Evolutionary conservation across 2,888 invertebrate species (phyloP).

Genomic region (Eupithecia centaureata): DNA sequence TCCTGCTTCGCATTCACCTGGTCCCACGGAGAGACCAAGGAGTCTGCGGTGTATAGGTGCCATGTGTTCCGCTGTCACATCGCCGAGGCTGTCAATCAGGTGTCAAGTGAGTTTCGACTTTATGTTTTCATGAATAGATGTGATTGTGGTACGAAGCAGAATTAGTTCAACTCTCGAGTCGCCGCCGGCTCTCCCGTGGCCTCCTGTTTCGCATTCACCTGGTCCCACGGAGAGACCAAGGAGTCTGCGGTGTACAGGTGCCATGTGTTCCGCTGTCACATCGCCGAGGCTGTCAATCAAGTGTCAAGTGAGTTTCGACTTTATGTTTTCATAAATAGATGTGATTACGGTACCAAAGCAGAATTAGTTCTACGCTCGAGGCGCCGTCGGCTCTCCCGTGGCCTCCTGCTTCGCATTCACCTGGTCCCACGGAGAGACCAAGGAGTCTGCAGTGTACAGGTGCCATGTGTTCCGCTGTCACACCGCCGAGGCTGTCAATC

Average conservation of each 20-base stretch:
- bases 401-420: constrained; percentile 99
- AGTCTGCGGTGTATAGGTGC: constrained; percentile 96
- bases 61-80: constrained; percentile 98
- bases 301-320: constrained; percentile 80
- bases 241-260: constrained; percentile 97
- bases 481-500: constrained; percentile 94
- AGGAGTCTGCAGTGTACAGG: constrained; percentile 95
- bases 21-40: constrained; percentile 95
- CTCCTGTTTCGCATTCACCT: constrained; percentile 99
- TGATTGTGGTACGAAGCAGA: constrained; percentile 85
- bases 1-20: constrained; percentile 99
- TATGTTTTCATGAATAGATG: background rate
- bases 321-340: background rate
- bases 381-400: constrained; percentile 91
- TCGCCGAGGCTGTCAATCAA: constrained; percentile 94
- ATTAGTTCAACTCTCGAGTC: constrained; percentile 96
- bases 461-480: constrained; percentile 99
- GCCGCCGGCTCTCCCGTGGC: constrained; percentile 91
- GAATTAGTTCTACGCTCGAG: constrained; percentile 96
- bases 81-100: constrained; percentile 94
- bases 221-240: constrained; percentile 95
- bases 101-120: constrained; percentile 77
- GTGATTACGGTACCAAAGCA: background rate
- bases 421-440: constrained; percentile 96
- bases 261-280: constrained; percentile 98